phyloP scores from a whole-genome alignment of 2,888 invertebrate genomes.

The Hypomecis punctinalis region DNA sequence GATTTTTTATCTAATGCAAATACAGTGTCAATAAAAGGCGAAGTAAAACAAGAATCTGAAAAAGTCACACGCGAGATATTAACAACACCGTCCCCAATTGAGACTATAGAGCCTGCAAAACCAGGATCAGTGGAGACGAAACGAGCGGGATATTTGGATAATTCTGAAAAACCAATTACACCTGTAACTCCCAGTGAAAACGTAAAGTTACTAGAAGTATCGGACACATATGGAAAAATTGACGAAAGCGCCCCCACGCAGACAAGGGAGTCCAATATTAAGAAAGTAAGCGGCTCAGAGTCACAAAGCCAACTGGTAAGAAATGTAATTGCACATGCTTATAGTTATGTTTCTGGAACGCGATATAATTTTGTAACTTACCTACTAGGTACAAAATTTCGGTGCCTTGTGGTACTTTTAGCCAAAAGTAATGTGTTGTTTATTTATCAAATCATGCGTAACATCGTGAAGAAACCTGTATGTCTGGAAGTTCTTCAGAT shows the following conservation, averaged over 20 bases:
- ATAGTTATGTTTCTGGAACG: neutral
- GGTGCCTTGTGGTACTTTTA: too few species aligned
- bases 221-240: slow-evolving; percentile 44
- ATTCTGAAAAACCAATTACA: slow-evolving; percentile 51
- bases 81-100: slow-evolving; percentile 20
- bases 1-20: slow-evolving; percentile 29
- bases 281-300: slow-evolving; percentile 47
- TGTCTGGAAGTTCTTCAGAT: too few species aligned
- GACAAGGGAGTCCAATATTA: slow-evolving; percentile 45
- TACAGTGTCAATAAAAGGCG: slow-evolving; percentile 5
- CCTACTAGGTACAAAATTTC: too few species aligned
- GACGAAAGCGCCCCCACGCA: slow-evolving; percentile 49
- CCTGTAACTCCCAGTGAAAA: slow-evolving; percentile 23
- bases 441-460: too few species aligned
- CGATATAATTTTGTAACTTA: too few species aligned
- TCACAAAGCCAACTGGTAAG: slow-evolving; percentile 72
- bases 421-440: too few species aligned
- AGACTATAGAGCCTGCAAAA: slow-evolving; percentile 31
- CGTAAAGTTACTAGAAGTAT: slow-evolving; percentile 33
- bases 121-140: slow-evolving; percentile 60
- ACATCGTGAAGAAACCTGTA: too few species aligned
- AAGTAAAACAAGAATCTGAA: slow-evolving; percentile 2
- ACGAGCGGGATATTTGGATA: slow-evolving; percentile 70
- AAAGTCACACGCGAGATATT: slow-evolving; percentile 21
- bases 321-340: slow-evolving; percentile 2